Evolutionary conservation across 35 echinoderm and acorn worm genomes (phyloP).

Genomic region (Anneissia japonica): DNA sequence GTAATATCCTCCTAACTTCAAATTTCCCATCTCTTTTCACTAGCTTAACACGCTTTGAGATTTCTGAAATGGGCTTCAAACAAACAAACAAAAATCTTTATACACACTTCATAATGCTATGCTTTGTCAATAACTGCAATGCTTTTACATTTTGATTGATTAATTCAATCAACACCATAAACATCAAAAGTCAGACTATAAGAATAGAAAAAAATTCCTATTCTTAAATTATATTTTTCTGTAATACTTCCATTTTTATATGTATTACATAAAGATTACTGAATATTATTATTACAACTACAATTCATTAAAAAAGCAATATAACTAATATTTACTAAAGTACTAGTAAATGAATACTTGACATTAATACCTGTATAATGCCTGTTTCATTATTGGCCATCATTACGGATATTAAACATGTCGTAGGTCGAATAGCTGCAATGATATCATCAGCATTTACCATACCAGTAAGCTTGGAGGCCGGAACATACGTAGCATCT

Average conservation of each 20-base stretch:
- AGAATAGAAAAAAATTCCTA: no score
- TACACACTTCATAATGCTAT: not conserved
- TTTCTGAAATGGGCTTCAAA: conserved; percentile 57
- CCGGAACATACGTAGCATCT: conserved; percentile 70
- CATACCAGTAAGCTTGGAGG: conserved; percentile 53
- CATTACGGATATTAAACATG: conserved; percentile 68
- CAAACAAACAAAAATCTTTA: not conserved
- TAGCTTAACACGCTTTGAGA: conserved; percentile 20
- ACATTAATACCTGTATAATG: conserved; percentile 73
- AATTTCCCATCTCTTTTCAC: conserved; percentile 22
- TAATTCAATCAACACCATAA: no score
- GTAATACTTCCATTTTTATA: no score
- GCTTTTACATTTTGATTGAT: no score
- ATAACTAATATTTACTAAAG: no score
- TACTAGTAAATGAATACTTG: no score
- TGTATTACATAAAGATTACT: no score
- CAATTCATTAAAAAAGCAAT: no score
- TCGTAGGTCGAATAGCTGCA: conserved; percentile 57
- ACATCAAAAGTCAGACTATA: no score
- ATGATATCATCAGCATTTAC: conserved; percentile 49
- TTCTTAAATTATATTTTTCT: no score
- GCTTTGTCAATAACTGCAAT: not conserved
- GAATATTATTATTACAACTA: no score
- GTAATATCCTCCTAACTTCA: conserved; percentile 31
- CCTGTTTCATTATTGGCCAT: conserved; percentile 81